A percentile compares a stretch with the other conserved stretches of the same genome.
Evolutionary conservation across 2,888 invertebrate species (phyloP).

Genomic region (Cryptophagus acutangulus): DNA sequence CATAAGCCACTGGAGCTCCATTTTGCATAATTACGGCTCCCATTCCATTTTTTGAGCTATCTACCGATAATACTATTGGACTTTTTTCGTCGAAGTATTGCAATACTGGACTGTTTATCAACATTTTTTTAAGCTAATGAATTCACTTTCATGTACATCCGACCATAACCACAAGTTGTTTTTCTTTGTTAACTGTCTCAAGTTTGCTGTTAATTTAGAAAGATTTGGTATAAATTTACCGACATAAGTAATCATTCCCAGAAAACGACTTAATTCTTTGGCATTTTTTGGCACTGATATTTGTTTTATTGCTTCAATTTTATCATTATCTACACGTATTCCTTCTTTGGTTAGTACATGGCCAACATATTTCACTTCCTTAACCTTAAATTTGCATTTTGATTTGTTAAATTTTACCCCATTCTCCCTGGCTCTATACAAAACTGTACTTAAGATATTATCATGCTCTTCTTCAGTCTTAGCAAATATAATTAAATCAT

Average conservation of each 20-base stretch:
- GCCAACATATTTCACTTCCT: slow-evolving; percentile 28
- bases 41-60: slow-evolving; percentile 19
- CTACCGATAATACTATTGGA: slow-evolving; percentile 19
- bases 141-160: slow-evolving; percentile 10
- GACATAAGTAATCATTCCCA: slow-evolving; percentile 13
- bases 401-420: slow-evolving; percentile 23
- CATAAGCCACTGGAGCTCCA: slow-evolving; percentile 26
- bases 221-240: slow-evolving; percentile 15
- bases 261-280: slow-evolving; percentile 1
- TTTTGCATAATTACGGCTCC: slow-evolving; percentile 27
- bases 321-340: neutral
- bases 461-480: slow-evolving; percentile 25
- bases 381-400: slow-evolving; percentile 24
- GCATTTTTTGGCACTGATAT: neutral
- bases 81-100: slow-evolving; percentile 12
- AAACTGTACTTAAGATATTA: slow-evolving; percentile 18
- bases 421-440: slow-evolving; percentile 18
- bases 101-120: slow-evolving; percentile 13
- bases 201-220: slow-evolving; percentile 5
- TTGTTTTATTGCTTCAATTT: neutral
- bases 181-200: slow-evolving; percentile 12
- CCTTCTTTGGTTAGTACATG: slow-evolving; percentile 25
- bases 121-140: slow-evolving; percentile 13
- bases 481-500: slow-evolving; percentile 25
- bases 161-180: slow-evolving; percentile 12